phyloP scores from a whole-genome alignment of 92 coral and sea anemone species.

The Bergia sp. region DNA sequence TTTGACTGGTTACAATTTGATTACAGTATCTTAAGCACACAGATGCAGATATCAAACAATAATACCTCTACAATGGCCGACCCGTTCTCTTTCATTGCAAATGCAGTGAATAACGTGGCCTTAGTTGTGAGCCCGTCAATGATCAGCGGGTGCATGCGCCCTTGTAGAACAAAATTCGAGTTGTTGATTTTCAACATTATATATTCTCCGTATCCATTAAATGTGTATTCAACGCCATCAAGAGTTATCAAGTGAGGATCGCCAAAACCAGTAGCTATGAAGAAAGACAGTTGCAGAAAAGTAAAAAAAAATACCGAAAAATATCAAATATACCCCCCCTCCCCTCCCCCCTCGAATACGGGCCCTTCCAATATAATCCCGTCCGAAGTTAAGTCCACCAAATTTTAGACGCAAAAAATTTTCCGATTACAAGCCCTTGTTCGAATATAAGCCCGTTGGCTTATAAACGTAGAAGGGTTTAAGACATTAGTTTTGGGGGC shows the following conservation, averaged over 20 bases:
- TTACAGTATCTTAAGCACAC: neutral
- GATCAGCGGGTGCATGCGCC: slow-evolving; percentile 84
- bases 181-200: slow-evolving; percentile 61
- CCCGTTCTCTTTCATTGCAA: slow-evolving; percentile 65
- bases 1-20: neutral
- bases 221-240: slow-evolving; percentile 87
- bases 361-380: no score
- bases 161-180: slow-evolving; percentile 74
- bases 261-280: slow-evolving; percentile 83
- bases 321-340: neutral
- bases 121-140: slow-evolving; percentile 45
- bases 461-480: no score
- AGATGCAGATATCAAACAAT: neutral
- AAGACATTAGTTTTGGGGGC: no score
- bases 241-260: slow-evolving; percentile 95
- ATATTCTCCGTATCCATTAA: slow-evolving; percentile 89
- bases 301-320: neutral
- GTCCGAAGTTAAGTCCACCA: no score
- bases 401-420: no score
- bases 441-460: no score
- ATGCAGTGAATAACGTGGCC: slow-evolving; percentile 81
- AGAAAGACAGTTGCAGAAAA: neutral
- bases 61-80: slow-evolving; percentile 79
- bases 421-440: no score
- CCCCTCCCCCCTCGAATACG: neutral